Evolutionary conservation across 2,113 vertebrate genomes (phyloP).

Genomic region (Turdus rufiventris): DNA sequence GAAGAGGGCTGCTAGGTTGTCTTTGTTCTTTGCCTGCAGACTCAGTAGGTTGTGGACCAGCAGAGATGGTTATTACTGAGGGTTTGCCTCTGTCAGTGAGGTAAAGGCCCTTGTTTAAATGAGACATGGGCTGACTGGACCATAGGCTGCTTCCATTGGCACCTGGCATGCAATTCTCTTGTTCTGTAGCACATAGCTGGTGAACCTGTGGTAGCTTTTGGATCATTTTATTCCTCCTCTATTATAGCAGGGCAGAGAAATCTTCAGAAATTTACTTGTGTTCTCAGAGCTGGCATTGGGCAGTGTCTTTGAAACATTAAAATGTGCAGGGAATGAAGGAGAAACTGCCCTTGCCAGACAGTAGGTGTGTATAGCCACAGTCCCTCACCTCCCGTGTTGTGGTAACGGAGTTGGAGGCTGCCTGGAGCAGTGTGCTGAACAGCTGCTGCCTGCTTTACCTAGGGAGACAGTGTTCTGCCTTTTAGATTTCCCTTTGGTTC

Average conservation of each 20-base stretch:
- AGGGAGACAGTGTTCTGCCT: background rate
- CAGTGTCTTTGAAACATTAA: background rate
- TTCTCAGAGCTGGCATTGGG: background rate
- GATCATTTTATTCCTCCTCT: background rate
- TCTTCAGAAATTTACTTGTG: background rate
- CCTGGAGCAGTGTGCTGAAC: background rate
- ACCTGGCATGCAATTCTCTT: fast-evolving
- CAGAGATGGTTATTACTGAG: background rate
- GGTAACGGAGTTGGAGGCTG: background rate
- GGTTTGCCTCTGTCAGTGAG: background rate
- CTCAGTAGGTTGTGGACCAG: background rate
- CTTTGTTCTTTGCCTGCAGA: background rate
- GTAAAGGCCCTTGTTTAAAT: background rate
- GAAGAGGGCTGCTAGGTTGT: background rate
- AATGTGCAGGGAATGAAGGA: background rate
- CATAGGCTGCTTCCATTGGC: background rate
- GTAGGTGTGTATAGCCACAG: background rate
- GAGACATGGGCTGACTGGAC: background rate
- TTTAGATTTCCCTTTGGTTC: background rate
- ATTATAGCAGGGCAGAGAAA: background rate
- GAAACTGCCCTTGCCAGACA: background rate
- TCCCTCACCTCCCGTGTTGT: background rate
- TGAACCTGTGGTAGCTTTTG: background rate
- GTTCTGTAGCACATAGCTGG: background rate
- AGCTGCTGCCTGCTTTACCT: background rate